Conservation (phyloP, 2,888 invertebrate species). For the Diadegma fenestrale region DNA sequence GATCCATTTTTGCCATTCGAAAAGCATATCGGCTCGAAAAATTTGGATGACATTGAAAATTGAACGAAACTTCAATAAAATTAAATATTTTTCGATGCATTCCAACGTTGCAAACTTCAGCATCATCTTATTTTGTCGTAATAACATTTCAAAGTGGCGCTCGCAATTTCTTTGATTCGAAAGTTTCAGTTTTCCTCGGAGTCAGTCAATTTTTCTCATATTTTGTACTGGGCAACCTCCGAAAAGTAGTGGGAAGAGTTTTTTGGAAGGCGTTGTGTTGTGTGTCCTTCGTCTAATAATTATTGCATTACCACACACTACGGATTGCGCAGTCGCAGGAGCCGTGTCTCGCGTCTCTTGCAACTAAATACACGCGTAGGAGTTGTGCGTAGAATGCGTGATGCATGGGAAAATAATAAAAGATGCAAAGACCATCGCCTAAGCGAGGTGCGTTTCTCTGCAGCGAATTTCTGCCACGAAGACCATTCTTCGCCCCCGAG, state of each 20-base stretch:
- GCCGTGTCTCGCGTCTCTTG: too few species aligned
- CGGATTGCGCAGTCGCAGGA: constrained; percentile 24
- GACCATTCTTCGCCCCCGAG: constrained; percentile 25
- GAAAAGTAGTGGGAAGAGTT: constrained; percentile 43
- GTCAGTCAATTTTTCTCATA: background rate
- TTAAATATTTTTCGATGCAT: too few species aligned
- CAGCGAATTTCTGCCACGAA: constrained; percentile 38
- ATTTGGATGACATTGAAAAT: too few species aligned
- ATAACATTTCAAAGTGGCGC: background rate
- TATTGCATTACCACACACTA: constrained; percentile 22
- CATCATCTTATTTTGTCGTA: constrained; percentile 9
- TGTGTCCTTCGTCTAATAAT: constrained; percentile 19
- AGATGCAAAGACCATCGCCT: constrained; percentile 17
- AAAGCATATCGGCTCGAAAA: too few species aligned
- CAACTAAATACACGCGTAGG: background rate
- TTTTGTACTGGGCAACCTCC: constrained; percentile 2
- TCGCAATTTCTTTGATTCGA: background rate
- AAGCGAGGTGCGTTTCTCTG: constrained; percentile 25
- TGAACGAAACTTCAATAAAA: too few species aligned
- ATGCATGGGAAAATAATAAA: constrained; percentile 58
- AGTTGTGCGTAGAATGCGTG: background rate
- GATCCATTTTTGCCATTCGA: too few species aligned
- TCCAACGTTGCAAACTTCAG: too few species aligned
- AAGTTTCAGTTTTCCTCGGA: background rate
- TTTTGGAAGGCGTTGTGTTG: constrained; percentile 34